Conservation (phyloP, 2,113 vertebrate species). For the Nesogale talazaci region DNA sequence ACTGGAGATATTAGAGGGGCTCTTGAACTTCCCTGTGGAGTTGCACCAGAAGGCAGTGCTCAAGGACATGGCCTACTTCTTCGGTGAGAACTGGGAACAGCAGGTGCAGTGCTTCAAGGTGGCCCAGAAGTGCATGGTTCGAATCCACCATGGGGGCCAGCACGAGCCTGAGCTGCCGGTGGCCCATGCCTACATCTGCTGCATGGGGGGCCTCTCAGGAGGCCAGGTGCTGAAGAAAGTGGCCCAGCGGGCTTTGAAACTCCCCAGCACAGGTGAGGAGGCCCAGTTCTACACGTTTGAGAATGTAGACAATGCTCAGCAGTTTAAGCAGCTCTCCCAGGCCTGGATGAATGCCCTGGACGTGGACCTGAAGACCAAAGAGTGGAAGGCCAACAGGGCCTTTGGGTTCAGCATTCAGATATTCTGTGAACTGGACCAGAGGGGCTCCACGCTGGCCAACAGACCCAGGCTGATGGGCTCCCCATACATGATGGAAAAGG, state of each 20-base stretch:
- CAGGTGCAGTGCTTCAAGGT: constrained; percentile 90
- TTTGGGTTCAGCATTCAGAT: constrained; percentile 97
- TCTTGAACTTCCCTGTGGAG: constrained; percentile 95
- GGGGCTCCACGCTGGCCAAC: constrained; percentile 88
- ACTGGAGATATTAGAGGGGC: too few relatives aligned
- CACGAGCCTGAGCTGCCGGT: constrained; percentile 93
- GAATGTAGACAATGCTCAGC: constrained; percentile 91
- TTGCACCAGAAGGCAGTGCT: constrained; percentile 93
- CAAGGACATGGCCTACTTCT: constrained; percentile 94
- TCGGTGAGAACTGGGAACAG: constrained; percentile 92
- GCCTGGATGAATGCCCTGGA: constrained; percentile 97
- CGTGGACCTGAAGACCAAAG: constrained; percentile 88
- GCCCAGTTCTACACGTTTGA: constrained; percentile 95
- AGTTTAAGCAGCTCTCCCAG: constrained; percentile 98
- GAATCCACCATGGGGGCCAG: constrained; percentile 92
- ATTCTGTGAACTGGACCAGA: constrained; percentile 94
- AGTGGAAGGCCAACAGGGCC: constrained; percentile 93
- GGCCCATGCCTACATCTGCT: constrained; percentile 97
- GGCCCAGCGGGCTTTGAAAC: constrained; percentile 95
- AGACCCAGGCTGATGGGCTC: constrained; percentile 86
- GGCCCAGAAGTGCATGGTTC: constrained; percentile 91
- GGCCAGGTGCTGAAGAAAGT: constrained; percentile 98
- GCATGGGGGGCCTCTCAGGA: constrained; percentile 99
- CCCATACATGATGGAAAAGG: constrained; percentile 90
- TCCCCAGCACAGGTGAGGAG: constrained; percentile 94